phyloP scores from a whole-genome alignment of 2,113 vertebrate species.

The Silurus meridionalis region DNA sequence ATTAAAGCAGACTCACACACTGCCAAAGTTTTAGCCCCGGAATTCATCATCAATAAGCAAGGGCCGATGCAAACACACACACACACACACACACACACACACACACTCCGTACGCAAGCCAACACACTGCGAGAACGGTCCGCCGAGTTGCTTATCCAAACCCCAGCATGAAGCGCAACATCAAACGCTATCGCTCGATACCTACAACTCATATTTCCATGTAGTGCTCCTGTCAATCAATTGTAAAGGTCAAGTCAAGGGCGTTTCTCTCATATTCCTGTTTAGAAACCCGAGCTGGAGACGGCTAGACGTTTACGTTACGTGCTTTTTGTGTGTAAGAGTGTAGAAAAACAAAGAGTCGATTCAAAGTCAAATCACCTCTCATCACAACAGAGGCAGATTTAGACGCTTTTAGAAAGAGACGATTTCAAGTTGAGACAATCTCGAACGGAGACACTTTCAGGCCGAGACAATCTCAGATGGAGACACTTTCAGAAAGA shows the following conservation, averaged over 20 bases:
- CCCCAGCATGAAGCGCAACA: background rate
- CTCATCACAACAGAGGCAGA: no score
- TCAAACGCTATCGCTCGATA: background rate
- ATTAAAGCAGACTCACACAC: conserved; percentile 49
- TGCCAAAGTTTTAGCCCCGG: conserved; percentile 12
- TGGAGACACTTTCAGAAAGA: no score
- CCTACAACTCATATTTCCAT: conserved; percentile 13
- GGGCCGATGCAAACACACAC: conserved; percentile 14
- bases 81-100: background rate
- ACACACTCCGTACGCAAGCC: conserved; percentile 3
- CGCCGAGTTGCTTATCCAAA: conserved; percentile 1
- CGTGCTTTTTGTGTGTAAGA: background rate
- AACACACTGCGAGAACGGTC: conserved; percentile 1
- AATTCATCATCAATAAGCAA: conserved; percentile 32
- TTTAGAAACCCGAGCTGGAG: background rate
- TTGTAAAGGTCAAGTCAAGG: conserved; percentile 12
- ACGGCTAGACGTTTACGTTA: background rate
- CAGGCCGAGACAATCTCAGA: no score
- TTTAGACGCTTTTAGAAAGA: no score
- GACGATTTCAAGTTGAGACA: no score
- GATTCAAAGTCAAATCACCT: background rate
- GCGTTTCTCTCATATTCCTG: background rate
- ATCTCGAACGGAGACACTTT: no score
- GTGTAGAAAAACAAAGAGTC: background rate
- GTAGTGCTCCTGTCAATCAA: background rate